These are phyloP conservation scores for Hemicordylus capensis DNA, from an alignment of 2,113 vertebrate species.

Conservation along the genomic window DNA sequence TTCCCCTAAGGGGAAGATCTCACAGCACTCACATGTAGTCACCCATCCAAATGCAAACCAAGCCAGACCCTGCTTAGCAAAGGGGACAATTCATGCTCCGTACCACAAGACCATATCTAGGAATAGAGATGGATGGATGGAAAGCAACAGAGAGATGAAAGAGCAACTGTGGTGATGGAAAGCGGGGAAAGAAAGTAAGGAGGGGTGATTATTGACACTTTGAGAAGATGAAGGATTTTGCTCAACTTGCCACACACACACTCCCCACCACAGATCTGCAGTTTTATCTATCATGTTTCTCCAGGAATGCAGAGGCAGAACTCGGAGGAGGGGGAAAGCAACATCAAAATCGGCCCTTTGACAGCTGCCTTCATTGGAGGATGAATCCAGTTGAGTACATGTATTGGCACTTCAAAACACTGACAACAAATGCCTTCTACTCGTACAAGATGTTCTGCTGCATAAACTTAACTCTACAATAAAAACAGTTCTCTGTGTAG, in stretches of 20 bases:
- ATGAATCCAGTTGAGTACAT: neutral
- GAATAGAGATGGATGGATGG: neutral
- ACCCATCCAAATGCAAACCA: no score
- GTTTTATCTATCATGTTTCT: neutral
- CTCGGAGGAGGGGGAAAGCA: neutral
- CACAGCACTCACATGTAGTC: no score
- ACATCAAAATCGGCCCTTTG: neutral
- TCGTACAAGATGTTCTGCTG: neutral
- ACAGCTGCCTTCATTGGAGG: neutral
- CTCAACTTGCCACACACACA: neutral
- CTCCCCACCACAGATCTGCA: neutral
- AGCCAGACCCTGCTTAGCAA: no score
- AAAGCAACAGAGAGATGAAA: neutral
- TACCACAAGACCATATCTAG: no score
- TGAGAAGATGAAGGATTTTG: no score
- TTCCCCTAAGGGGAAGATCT: no score
- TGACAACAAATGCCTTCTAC: neutral
- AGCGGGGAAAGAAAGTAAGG: no score
- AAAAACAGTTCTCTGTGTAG: neutral
- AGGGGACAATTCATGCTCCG: no score
- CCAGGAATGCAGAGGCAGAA: neutral
- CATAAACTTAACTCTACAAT: no score
- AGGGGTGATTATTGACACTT: neutral
- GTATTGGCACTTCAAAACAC: neutral
- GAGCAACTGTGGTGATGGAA: neutral